Percentiles rank a stretch among this genome's conserved stretches.
These are phyloP conservation scores for Nebria brevicollis DNA, from an alignment of 2,888 invertebrate genomes.

Conservation along the genomic window DNA sequence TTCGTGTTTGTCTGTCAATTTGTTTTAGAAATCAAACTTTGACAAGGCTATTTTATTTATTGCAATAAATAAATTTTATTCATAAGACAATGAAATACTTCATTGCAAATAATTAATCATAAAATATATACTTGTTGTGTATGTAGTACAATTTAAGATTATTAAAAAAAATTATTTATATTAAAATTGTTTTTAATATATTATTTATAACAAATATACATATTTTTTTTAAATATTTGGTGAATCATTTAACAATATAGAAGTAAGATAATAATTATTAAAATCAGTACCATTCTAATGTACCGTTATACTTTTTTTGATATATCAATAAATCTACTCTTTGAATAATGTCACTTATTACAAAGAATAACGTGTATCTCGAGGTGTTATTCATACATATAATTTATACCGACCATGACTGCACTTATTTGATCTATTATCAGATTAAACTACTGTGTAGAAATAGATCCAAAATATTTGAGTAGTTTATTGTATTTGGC, in stretches of 20 bases:
- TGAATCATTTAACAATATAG: neutral
- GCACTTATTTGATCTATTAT: neutral
- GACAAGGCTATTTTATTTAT: neutral
- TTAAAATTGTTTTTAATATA: too few species aligned
- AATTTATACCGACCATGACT: neutral
- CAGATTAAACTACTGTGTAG: neutral
- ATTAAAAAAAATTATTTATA: too few species aligned
- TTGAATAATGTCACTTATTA: neutral
- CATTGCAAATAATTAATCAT: too few species aligned
- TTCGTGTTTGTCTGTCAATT: neutral
- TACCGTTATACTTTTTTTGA: neutral
- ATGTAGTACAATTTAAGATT: too few species aligned
- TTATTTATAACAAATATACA: too few species aligned
- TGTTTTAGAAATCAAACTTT: neutral
- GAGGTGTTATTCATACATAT: neutral
- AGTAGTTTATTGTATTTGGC: neutral
- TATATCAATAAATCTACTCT: neutral
- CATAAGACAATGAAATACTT: too few species aligned
- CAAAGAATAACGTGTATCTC: neutral
- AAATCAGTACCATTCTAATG: neutral
- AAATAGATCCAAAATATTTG: neutral
- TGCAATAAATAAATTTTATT: neutral
- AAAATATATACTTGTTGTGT: too few species aligned
- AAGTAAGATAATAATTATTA: neutral
- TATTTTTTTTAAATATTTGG: too few species aligned